Percentiles rank a stretch among this genome's conserved stretches.
Evolutionary conservation across 2,113 vertebrate species (phyloP).

Genomic region (Megaceryle maxima): DNA sequence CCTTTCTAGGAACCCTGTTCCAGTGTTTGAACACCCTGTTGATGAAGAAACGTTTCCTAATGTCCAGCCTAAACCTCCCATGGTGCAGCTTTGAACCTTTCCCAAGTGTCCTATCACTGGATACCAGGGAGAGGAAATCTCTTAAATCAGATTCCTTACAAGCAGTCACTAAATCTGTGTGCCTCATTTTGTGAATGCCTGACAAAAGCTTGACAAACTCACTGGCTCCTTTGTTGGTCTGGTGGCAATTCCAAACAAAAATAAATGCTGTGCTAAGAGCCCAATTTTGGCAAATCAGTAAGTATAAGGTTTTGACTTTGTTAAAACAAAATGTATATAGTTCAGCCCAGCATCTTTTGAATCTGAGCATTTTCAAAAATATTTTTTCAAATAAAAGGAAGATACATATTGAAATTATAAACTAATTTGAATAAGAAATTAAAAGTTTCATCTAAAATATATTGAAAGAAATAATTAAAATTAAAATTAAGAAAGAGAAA

Average conservation of each 20-base stretch:
- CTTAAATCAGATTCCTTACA: background rate
- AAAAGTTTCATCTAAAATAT: background rate
- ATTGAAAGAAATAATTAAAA: slow-evolving; percentile 19
- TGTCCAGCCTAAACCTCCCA: background rate
- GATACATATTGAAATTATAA: background rate
- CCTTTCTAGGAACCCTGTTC: background rate
- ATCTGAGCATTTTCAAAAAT: background rate
- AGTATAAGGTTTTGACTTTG: background rate
- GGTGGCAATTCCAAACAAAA: background rate
- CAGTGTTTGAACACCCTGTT: background rate
- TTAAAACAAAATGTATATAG: background rate
- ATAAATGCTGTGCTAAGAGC: background rate
- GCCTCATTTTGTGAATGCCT: background rate
- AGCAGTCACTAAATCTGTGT: background rate
- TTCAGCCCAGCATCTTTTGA: background rate
- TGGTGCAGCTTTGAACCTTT: background rate
- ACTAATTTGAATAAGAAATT: background rate
- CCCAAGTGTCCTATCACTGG: background rate
- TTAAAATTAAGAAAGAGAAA: background rate
- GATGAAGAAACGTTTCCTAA: background rate
- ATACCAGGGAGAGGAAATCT: background rate
- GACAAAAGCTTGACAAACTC: background rate
- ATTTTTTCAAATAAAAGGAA: background rate
- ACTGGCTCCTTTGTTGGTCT: background rate
- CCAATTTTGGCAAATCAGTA: background rate